Conservation (phyloP, 2,113 vertebrate species). For the Progne subis region DNA sequence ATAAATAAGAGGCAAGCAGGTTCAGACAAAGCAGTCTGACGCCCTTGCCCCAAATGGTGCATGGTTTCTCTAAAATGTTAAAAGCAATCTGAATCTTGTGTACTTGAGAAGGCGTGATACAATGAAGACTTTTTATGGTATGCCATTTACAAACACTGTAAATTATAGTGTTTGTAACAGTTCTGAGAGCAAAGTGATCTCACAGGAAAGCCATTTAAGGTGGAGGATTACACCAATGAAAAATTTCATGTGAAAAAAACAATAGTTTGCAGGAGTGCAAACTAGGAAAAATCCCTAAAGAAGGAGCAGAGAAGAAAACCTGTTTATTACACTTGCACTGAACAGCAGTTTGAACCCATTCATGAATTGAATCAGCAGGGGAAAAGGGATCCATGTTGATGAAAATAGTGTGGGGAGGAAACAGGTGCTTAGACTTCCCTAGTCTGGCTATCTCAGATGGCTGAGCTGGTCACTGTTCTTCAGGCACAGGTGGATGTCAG, state of each 20-base stretch:
- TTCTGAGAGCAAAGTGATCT: slow-evolving; percentile 7
- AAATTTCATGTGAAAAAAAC: neutral
- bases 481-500: neutral
- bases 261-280: neutral
- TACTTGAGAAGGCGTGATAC: neutral
- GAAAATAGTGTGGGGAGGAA: neutral
- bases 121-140: neutral
- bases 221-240: neutral
- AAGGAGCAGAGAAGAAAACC: neutral
- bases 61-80: neutral
- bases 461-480: neutral
- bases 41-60: neutral
- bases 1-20: slow-evolving; percentile 4
- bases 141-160: neutral
- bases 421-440: neutral
- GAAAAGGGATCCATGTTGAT: neutral
- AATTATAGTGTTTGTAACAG: neutral
- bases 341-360: neutral
- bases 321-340: neutral
- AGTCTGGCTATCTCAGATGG: neutral
- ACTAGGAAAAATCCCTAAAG: neutral
- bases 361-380: neutral
- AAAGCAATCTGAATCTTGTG: neutral
- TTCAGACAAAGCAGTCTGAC: slow-evolving; percentile 38
- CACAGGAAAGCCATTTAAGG: slow-evolving; percentile 11